A percentile compares a stretch with the other conserved stretches of the same genome.
These are phyloP conservation scores for Nomada ruficornis DNA, from an alignment of 2,888 invertebrate genomes.

Conservation along the genomic window DNA sequence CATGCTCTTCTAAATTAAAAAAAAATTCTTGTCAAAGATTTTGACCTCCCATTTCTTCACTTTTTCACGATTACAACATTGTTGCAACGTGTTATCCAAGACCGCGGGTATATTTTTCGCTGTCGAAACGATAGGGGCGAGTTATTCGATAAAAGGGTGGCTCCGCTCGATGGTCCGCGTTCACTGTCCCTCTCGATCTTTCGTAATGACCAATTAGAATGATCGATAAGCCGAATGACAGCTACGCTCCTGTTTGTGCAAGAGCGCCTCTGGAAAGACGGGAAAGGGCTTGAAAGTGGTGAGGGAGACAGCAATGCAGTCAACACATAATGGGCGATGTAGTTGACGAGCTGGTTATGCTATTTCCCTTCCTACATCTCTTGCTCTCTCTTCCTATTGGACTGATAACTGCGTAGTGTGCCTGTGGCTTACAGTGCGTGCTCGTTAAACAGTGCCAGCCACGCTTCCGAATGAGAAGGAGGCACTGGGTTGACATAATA, in stretches of 20 bases:
- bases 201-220: conserved; percentile 41
- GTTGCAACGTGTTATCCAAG: too few species aligned
- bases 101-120: background rate
- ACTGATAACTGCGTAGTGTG: conserved; percentile 16
- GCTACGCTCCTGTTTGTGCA: conserved; percentile 18
- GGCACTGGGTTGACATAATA: conserved; percentile 22
- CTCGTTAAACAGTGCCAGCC: conserved; percentile 42
- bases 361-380: conserved; percentile 21
- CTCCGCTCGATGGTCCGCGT: conserved; percentile 4
- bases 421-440: conserved; percentile 31
- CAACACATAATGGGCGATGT: conserved; percentile 39
- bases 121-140: background rate
- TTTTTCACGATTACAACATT: background rate
- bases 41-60: too few species aligned
- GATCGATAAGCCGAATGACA: conserved; percentile 46
- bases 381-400: background rate
- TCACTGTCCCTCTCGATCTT: conserved; percentile 16
- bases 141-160: conserved; percentile 11
- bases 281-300: conserved; percentile 20
- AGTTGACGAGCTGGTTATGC: conserved; percentile 35
- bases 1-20: background rate
- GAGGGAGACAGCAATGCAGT: conserved; percentile 32
- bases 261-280: conserved; percentile 19
- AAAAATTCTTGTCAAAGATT: too few species aligned
- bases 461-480: conserved; percentile 8